Percentiles rank a stretch among this genome's conserved stretches.
Evolutionary conservation across 2,113 vertebrate species (phyloP).

Genomic region (Lipotes vexillifer): DNA sequence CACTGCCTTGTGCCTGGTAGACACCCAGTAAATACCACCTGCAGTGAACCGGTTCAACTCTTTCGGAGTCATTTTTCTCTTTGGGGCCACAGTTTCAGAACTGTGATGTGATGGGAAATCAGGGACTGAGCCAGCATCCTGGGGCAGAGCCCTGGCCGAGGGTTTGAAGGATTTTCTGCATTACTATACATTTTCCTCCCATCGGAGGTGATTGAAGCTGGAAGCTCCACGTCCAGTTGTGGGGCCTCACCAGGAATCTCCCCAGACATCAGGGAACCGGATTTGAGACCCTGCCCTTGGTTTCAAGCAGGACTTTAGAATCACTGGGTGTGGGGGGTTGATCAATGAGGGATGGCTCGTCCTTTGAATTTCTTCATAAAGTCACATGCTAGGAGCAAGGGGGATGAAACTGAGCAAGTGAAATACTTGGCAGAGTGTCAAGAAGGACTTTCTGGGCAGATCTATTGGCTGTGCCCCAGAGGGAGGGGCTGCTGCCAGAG

Average conservation of each 20-base stretch:
- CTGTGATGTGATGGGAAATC: background rate
- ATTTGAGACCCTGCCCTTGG: background rate
- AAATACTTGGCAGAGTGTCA: background rate
- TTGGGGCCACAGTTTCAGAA: background rate
- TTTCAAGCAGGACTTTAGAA: background rate
- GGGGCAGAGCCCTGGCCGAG: background rate
- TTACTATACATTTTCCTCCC: background rate
- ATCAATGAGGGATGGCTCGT: background rate
- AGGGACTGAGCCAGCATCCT: background rate
- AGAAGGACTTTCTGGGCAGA: background rate
- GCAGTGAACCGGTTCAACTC: background rate
- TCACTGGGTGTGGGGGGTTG: background rate
- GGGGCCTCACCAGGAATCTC: background rate
- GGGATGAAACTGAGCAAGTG: background rate
- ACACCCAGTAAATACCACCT: background rate
- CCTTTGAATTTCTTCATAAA: conserved; percentile 18
- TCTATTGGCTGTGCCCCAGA: background rate
- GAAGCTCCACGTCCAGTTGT: background rate
- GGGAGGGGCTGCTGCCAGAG: background rate
- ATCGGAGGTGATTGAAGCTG: background rate
- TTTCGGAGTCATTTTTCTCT: background rate
- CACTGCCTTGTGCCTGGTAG: background rate
- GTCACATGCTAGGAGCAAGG: background rate
- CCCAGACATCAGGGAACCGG: background rate
- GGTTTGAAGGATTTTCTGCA: background rate